These are phyloP conservation scores for Tethea ocularis DNA, from an alignment of 2,888 invertebrate species.

Conservation along the genomic window DNA sequence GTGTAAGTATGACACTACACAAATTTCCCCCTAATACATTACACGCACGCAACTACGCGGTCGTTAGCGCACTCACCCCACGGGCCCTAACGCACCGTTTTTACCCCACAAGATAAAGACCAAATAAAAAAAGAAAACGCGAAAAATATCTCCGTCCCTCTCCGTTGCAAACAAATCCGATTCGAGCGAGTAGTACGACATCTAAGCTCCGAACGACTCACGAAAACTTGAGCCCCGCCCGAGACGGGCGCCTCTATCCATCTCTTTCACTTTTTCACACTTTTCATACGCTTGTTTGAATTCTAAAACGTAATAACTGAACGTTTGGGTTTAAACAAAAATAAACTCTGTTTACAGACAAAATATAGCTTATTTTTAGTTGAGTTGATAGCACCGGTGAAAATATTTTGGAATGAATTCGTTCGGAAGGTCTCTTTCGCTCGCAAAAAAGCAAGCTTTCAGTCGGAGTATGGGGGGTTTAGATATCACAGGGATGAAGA, in stretches of 20 bases:
- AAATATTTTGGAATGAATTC: conserved; percentile 83
- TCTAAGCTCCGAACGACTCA: conserved; percentile 82
- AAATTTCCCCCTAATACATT: conserved; percentile 70
- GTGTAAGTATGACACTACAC: conserved; percentile 32
- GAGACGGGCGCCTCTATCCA: conserved; percentile 81
- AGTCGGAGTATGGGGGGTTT: conserved; percentile 53
- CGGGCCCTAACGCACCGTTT: conserved; percentile 72
- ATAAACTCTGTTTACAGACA: conserved; percentile 5
- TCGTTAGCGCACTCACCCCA: conserved; percentile 55
- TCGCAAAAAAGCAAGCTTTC: conserved; percentile 79
- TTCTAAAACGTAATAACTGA: conserved; percentile 36
- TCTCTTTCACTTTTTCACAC: conserved; percentile 84
- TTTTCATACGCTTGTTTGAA: conserved; percentile 65
- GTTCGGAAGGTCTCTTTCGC: conserved; percentile 80
- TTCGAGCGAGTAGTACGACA: conserved; percentile 67
- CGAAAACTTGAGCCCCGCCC: conserved; percentile 83
- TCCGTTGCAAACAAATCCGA: conserved; percentile 42
- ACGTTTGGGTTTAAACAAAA: conserved; percentile 17
- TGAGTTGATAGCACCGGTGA: conserved; percentile 45
- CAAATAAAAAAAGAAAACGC: conserved; percentile 82
- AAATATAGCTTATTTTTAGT: conserved; percentile 29
- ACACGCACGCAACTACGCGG: conserved; percentile 69
- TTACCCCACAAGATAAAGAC: conserved; percentile 82
- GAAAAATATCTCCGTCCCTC: conserved; percentile 76
- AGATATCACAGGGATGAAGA: conserved; percentile 36